These are phyloP conservation scores for Grantiella picta DNA, from an alignment of 2,113 vertebrate species.

Conservation along the genomic window DNA sequence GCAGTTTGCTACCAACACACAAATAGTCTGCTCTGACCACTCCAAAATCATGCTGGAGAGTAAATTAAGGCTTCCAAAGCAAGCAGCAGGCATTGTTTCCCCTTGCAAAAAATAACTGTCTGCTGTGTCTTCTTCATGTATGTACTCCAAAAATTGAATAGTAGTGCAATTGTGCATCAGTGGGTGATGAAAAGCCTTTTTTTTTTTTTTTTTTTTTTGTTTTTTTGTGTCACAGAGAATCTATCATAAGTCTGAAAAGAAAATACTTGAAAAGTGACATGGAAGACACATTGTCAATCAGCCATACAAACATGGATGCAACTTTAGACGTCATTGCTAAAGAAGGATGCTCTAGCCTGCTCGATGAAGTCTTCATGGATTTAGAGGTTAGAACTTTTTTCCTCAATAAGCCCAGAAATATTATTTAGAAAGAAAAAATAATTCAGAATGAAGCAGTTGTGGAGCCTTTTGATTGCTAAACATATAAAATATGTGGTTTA, in stretches of 20 bases:
- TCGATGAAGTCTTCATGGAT: slow-evolving; percentile 97
- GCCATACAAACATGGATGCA: slow-evolving; percentile 82
- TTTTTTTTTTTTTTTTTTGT: neutral
- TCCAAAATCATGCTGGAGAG: neutral
- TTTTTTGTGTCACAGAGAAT: slow-evolving; percentile 82
- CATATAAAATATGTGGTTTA: neutral
- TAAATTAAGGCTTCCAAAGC: neutral
- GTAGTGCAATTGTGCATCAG: neutral
- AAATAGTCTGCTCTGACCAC: neutral
- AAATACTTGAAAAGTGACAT: slow-evolving; percentile 85
- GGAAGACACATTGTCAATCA: slow-evolving; percentile 68
- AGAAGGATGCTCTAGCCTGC: slow-evolving; percentile 88
- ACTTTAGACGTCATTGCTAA: slow-evolving; percentile 87
- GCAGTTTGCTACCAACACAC: neutral
- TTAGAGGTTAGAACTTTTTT: slow-evolving; percentile 80
- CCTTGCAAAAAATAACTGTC: neutral
- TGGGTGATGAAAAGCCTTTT: neutral
- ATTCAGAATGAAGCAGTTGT: neutral
- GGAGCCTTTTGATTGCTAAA: neutral
- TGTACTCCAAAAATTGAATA: neutral
- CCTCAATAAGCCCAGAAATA: neutral
- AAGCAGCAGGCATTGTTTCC: neutral
- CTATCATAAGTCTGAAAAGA: slow-evolving; percentile 91
- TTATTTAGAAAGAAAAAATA: neutral
- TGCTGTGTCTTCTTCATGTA: neutral